Percentiles rank a stretch among this genome's conserved stretches.
Conservation (phyloP, 2,113 vertebrate genomes). For the Gila orcuttii region DNA sequence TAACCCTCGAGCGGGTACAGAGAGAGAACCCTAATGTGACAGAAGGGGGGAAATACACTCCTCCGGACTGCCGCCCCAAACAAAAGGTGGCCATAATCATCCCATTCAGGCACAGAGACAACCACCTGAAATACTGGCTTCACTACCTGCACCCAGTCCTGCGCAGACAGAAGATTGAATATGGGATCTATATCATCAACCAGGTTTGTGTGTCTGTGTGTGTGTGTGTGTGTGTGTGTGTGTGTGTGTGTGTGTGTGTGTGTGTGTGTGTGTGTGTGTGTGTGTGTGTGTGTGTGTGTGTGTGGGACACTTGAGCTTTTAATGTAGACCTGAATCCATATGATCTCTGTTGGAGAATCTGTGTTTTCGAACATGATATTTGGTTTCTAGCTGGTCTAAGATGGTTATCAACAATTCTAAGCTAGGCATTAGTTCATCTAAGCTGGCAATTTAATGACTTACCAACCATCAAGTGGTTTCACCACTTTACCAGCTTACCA, state of each 20-base stretch:
- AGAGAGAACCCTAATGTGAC: constrained; percentile 95
- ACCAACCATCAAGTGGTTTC: background rate
- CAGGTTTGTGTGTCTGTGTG: constrained; percentile 77
- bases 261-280: no score
- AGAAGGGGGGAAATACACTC: constrained; percentile 89
- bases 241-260: no score
- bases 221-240: no score
- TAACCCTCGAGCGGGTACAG: constrained; percentile 97
- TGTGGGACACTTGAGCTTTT: background rate
- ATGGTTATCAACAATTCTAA: background rate
- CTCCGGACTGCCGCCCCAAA: constrained; percentile 86
- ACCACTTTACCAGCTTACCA: background rate
- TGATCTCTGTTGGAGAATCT: background rate
- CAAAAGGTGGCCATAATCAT: constrained; percentile 98
- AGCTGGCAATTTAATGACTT: background rate
- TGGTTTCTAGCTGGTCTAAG: background rate
- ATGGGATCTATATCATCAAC: constrained; percentile 96
- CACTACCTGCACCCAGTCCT: constrained; percentile 98
- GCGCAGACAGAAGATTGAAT: constrained; percentile 92
- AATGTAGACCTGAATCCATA: background rate
- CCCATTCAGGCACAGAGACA: constrained; percentile 94
- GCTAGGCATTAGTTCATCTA: background rate
- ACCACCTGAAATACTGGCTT: constrained; percentile 98
- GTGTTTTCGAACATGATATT: background rate
- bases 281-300: background rate